Conservation (phyloP, 2,113 vertebrate genomes). For the Bombycilla garrulus region DNA sequence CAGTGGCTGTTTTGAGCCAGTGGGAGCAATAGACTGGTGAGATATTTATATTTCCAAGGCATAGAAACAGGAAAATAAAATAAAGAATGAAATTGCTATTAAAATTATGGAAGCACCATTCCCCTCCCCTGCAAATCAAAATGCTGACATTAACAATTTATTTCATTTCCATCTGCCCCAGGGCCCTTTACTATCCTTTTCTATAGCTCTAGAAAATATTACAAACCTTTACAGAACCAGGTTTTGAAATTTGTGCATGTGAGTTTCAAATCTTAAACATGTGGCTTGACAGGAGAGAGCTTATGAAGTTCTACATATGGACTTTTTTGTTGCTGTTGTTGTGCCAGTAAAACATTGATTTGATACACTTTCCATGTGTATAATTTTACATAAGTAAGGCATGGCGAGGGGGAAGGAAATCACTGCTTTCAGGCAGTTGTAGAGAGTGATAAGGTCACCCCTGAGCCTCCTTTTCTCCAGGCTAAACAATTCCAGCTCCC, state of each 20-base stretch:
- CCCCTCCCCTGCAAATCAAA: not conserved
- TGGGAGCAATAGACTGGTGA: not conserved
- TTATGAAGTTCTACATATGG: not conserved
- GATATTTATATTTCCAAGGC: not conserved
- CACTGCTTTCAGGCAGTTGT: not conserved
- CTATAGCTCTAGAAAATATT: not conserved
- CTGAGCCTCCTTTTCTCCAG: not conserved
- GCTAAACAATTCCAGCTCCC: fast-evolving
- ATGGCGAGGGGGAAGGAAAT: not conserved
- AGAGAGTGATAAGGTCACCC: not conserved
- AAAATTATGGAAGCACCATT: not conserved
- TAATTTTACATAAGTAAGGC: not conserved
- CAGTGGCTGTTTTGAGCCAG: not conserved
- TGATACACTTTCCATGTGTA: not conserved
- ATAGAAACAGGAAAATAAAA: not conserved
- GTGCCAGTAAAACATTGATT: not conserved
- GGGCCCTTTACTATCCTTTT: not conserved
- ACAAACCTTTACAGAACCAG: not conserved
- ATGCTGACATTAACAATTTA: not conserved
- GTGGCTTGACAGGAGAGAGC: not conserved
- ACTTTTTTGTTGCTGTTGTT: not conserved
- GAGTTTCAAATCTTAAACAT: not conserved
- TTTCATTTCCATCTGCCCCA: not conserved
- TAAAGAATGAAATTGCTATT: not conserved
- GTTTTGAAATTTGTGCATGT: not conserved